Evolutionary conservation across 2,113 vertebrate species (phyloP).

Genomic region (Conger conger): DNA sequence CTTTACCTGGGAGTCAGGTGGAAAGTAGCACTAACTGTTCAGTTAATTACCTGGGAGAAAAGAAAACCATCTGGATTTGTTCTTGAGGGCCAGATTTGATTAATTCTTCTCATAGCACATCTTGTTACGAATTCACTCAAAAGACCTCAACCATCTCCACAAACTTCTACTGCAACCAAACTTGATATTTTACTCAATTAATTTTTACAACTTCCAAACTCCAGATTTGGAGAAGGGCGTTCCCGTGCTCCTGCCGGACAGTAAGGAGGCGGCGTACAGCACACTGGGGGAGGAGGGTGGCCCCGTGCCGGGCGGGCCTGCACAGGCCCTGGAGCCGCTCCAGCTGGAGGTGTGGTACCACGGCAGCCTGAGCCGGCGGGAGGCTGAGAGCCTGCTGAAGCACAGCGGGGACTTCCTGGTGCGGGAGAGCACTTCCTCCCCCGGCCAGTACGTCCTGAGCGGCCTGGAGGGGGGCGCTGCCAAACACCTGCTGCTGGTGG

Average conservation of each 20-base stretch:
- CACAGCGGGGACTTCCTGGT: conserved; percentile 88
- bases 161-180: background rate
- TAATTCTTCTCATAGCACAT: too few relatives aligned
- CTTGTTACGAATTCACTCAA: background rate
- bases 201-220: background rate
- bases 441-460: conserved; percentile 88
- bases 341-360: conserved; percentile 85
- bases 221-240: conserved; percentile 4
- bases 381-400: conserved; percentile 82
- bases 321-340: conserved; percentile 70
- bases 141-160: background rate
- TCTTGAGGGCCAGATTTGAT: too few relatives aligned
- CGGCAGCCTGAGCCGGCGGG: conserved; percentile 81
- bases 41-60: too few relatives aligned
- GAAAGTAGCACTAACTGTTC: too few relatives aligned
- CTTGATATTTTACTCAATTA: background rate
- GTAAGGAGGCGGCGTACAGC: conserved; percentile 58
- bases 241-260: conserved; percentile 58
- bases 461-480: conserved; percentile 83
- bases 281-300: conserved; percentile 51
- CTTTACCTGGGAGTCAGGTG: too few relatives aligned
- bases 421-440: conserved; percentile 82
- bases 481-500: conserved; percentile 86
- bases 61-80: too few relatives aligned
- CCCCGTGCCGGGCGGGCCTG: conserved; percentile 40